These are phyloP conservation scores for Caerostris extrusa DNA, from an alignment of 1,140 invertebrate genomes.

Conservation along the genomic window DNA sequence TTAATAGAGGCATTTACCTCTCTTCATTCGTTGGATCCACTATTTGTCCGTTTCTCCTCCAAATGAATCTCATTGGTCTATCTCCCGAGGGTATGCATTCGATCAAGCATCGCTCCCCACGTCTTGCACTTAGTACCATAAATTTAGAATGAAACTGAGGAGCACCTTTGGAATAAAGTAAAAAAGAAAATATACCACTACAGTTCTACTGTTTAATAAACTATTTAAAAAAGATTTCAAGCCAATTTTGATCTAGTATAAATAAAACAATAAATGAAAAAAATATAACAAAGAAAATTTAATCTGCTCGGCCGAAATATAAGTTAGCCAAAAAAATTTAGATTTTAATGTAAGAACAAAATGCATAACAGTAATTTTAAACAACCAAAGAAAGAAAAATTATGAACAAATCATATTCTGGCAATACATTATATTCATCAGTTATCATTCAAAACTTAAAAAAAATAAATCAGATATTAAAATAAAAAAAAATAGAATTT, in stretches of 20 bases:
- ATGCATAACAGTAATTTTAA: too few relatives aligned
- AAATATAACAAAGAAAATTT: too few relatives aligned
- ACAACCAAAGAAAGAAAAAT: too few relatives aligned
- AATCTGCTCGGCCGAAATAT: too few relatives aligned
- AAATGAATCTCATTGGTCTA: conserved; percentile 87
- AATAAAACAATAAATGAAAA: too few relatives aligned
- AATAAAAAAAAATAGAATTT: not conserved
- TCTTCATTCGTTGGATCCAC: conserved; percentile 80
- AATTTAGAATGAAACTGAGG: conserved; percentile 79
- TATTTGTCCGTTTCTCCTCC: conserved; percentile 88
- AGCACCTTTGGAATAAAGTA: conserved; percentile 70
- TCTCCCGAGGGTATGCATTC: conserved; percentile 83
- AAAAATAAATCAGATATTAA: not conserved
- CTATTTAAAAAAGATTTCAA: not conserved
- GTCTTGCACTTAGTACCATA: conserved; percentile 73
- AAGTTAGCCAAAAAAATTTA: too few relatives aligned
- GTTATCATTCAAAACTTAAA: too few relatives aligned
- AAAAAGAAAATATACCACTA: not conserved
- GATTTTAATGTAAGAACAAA: too few relatives aligned
- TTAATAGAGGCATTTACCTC: conserved; percentile 27
- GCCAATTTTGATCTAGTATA: too few relatives aligned
- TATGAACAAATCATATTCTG: too few relatives aligned
- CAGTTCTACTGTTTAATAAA: not conserved
- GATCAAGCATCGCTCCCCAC: conserved; percentile 66
- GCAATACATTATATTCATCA: too few relatives aligned